Evolutionary conservation across 2,888 invertebrate species (phyloP).

Genomic region (Gonocerus acuteangulatus): DNA sequence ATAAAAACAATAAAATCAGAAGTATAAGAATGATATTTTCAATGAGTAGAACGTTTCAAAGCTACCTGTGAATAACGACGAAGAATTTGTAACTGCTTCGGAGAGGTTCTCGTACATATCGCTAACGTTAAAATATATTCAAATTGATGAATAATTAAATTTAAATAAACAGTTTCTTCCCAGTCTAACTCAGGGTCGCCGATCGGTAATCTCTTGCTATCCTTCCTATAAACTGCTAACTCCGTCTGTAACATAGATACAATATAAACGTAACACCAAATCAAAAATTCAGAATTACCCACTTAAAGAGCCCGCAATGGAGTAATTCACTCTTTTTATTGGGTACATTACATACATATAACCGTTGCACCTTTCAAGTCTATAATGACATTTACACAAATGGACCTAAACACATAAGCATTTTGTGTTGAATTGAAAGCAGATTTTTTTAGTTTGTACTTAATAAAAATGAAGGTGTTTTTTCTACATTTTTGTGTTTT

Average conservation of each 20-base stretch:
- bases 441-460: too few species aligned
- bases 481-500: too few species aligned
- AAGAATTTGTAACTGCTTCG: slow-evolving; percentile 92
- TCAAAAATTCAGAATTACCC: too few species aligned
- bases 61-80: slow-evolving; percentile 77
- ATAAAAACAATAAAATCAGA: background rate
- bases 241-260: slow-evolving; percentile 72
- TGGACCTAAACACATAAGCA: too few species aligned
- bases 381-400: too few species aligned
- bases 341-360: too few species aligned
- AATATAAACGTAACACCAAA: too few species aligned
- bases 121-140: slow-evolving; percentile 96
- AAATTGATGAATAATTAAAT: slow-evolving; percentile 96
- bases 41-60: background rate
- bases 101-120: slow-evolving; percentile 94
- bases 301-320: too few species aligned
- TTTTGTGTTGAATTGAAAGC: too few species aligned
- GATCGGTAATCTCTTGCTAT: slow-evolving; percentile 91
- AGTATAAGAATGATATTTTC: background rate
- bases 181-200: slow-evolving; percentile 95
- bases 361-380: too few species aligned
- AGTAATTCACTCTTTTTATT: too few species aligned
- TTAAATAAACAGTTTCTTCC: slow-evolving; percentile 98
- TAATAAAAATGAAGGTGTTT: too few species aligned
- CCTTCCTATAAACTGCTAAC: slow-evolving; percentile 94